Base-by-base conservation (phyloP, 2,113 vertebrate genomes). In the Poeciliopsis occidentalis region DNA sequence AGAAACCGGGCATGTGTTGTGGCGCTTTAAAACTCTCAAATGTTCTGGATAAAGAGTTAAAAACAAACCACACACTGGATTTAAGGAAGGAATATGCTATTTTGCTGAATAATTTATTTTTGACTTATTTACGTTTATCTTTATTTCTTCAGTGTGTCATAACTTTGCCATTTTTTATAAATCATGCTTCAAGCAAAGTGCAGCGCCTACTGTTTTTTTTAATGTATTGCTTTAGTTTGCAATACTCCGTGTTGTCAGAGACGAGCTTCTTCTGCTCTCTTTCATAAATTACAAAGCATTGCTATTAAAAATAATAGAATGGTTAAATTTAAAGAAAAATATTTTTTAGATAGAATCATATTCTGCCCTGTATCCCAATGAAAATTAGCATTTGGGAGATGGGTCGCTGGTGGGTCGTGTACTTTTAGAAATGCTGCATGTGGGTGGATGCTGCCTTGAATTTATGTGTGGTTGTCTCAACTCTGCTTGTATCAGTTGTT, bases 1-100 rank as follows among this genome's bases (percentile, higher is more conserved):
- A 30, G 34, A 74, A 73, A 73, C 60, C 64, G 41, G 60, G 73
- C 73, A 73, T 62, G 69, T 66, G 79, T 79, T 86, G 62, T 70
- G 72, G 13, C 63, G 37, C 64, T 5, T 8, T 54, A 32, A 62
- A 71, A 11, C 13, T 32, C 26, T 66, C 32, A 72, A 79, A 44
- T 64, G 47, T 82, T 85, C 69, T 87, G 61, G 69, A 76, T 65
- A 12, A 29, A 1, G 37, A 3, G 1, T 34, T 64, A 32, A 27
- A 41, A 78, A 51, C 26, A 2, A 12, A 70, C 17, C 44, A 15
- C 17, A 12, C 6, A n/a, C 68, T 68, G 39, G 13, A 41, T 67
- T 73, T 39, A 80, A 34, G 19, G 60, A 73, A 37, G 13, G 12
- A 63, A 11, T 66, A 22, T 37, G 17, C 39, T 22, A 47, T 63